Conservation (phyloP, 2,113 vertebrate genomes). For the Sula dactylatra region DNA sequence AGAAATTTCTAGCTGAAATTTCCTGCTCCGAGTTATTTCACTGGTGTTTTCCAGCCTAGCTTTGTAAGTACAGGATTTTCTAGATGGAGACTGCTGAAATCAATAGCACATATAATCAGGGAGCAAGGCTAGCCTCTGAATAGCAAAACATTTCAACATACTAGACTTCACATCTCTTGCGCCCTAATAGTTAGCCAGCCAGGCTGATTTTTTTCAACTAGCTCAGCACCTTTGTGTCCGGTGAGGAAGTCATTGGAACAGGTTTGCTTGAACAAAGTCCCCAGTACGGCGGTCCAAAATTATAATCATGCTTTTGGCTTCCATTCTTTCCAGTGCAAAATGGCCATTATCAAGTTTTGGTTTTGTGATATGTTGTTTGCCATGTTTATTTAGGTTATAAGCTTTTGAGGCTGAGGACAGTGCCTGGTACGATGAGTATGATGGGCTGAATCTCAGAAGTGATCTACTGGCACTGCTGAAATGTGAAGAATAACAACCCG, state of each 20-base stretch:
- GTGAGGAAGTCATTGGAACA: background rate
- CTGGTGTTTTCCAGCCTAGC: background rate
- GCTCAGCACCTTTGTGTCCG: background rate
- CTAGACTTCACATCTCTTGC: background rate
- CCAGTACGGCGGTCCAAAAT: background rate
- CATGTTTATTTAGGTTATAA: background rate
- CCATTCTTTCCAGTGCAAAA: background rate
- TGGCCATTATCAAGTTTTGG: background rate
- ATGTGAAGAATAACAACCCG: background rate
- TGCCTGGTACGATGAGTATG: accelerated
- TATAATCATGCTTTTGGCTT: background rate
- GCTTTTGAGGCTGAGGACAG: background rate
- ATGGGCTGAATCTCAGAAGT: background rate
- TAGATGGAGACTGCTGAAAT: background rate
- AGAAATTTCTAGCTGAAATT: background rate
- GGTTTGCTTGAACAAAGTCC: background rate
- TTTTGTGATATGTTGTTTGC: background rate
- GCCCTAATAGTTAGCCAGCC: background rate
- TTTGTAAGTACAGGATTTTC: background rate
- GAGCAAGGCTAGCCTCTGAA: background rate
- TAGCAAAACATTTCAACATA: background rate
- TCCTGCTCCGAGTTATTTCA: background rate
- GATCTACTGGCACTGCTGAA: background rate
- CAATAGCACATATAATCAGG: accelerated
- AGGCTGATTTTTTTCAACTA: background rate